phyloP scores from a whole-genome alignment of 2,797 vertebrate genomes.

The Epinephelus malabaricus region DNA sequence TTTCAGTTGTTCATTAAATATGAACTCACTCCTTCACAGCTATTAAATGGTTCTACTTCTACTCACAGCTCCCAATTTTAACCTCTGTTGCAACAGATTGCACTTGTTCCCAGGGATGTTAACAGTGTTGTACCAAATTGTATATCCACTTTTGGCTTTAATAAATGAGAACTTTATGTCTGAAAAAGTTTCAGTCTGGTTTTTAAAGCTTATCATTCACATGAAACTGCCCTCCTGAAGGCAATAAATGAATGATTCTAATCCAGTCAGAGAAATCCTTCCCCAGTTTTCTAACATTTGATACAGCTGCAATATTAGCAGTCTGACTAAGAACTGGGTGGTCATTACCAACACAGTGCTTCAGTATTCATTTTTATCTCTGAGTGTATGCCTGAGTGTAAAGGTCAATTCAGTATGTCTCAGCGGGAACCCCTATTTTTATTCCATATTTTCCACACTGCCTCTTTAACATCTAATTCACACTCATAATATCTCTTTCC shows the following conservation, averaged over 20 bases:
- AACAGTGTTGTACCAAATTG: neutral
- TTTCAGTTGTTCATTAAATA: neutral
- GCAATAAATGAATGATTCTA: slow-evolving; percentile 11
- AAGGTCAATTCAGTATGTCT: neutral
- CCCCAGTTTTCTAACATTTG: neutral
- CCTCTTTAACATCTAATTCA: neutral
- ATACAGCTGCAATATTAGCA: neutral
- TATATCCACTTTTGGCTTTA: neutral
- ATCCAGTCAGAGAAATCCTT: neutral
- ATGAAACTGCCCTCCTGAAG: neutral
- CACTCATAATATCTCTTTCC: slow-evolving; percentile 3
- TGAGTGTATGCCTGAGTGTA: neutral
- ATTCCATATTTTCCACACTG: neutral
- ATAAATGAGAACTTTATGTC: neutral
- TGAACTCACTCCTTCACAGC: neutral
- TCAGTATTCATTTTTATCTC: neutral
- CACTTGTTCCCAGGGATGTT: neutral
- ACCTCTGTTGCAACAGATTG: neutral
- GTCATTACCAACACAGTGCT: neutral
- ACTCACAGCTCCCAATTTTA: neutral
- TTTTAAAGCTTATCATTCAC: neutral
- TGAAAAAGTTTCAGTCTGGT: neutral
- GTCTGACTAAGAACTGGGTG: neutral
- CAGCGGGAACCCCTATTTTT: neutral
- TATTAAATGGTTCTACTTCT: neutral